Evolutionary conservation across 23 tunicate species (phyloP).

Genomic region (Aplidium turbinatum): DNA sequence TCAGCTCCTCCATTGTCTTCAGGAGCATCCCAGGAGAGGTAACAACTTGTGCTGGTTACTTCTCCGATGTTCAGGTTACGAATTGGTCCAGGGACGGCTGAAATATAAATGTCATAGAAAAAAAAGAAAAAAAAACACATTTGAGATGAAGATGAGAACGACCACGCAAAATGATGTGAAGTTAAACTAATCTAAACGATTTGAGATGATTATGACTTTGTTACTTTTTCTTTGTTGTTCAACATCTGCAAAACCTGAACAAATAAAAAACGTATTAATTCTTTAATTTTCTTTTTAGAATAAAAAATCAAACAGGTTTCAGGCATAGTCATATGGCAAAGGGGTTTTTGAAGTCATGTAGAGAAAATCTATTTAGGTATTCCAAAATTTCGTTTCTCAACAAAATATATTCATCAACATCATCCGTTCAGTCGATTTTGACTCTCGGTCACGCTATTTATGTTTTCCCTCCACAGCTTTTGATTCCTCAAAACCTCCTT

Average conservation of each 20-base stretch:
- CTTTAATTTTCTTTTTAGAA: too few species aligned
- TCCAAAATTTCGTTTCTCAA: too few species aligned
- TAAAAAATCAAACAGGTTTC: too few species aligned
- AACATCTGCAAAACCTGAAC: slow-evolving; percentile 11
- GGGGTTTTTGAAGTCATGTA: too few species aligned
- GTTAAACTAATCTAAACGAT: background rate
- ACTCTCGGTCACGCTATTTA: too few species aligned
- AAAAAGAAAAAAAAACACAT: background rate
- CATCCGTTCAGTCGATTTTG: too few species aligned
- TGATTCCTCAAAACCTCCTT: too few species aligned
- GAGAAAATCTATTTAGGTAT: too few species aligned
- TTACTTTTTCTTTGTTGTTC: background rate
- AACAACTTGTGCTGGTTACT: slow-evolving; percentile 67
- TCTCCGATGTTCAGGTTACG: slow-evolving; percentile 51
- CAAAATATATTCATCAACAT: too few species aligned
- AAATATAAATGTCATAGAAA: background rate
- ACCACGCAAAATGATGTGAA: background rate
- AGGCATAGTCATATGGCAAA: too few species aligned
- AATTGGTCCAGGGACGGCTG: slow-evolving; percentile 68
- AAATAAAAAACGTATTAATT: background rate
- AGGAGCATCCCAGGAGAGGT: slow-evolving; percentile 85
- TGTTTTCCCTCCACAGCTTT: too few species aligned
- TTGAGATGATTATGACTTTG: background rate
- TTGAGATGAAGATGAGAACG: background rate
- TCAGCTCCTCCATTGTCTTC: slow-evolving; percentile 82